Percentiles rank a stretch among this genome's conserved stretches.
These are phyloP conservation scores for Chiridota heheva DNA, from an alignment of 35 echinoderm and acorn worm species.

Conservation along the genomic window DNA sequence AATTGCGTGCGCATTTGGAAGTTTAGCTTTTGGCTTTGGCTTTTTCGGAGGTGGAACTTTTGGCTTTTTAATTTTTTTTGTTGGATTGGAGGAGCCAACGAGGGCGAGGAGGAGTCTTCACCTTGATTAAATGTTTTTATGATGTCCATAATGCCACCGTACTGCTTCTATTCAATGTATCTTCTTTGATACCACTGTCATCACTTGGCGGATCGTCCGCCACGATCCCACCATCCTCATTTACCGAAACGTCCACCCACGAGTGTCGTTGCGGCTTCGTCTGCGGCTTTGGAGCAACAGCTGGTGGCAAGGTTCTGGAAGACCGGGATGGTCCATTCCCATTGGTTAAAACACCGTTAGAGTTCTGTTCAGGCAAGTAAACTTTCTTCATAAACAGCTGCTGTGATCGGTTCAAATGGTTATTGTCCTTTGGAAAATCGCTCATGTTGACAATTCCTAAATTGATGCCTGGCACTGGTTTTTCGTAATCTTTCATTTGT, in stretches of 20 bases:
- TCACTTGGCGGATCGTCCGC: constrained; percentile 34
- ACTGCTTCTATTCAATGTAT: not conserved
- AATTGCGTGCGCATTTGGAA: not conserved
- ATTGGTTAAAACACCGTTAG: not conserved
- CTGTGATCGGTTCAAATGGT: not conserved
- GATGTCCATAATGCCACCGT: constrained; percentile 13
- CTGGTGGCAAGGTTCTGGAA: not conserved
- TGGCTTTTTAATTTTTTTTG: constrained; percentile 27
- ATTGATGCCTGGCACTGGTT: constrained; percentile 65
- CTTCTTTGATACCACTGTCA: constrained; percentile 44
- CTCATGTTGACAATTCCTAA: constrained; percentile 11
- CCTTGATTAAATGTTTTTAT: not conserved
- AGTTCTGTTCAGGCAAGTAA: not conserved
- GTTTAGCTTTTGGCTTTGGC: constrained; percentile 23
- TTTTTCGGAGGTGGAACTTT: constrained; percentile 10
- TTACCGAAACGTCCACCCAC: not conserved
- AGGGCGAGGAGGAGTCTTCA: constrained; percentile 18
- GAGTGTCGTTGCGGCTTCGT: constrained; percentile 23
- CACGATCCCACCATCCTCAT: no score
- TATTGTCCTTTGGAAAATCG: constrained; percentile 46
- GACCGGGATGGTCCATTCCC: not conserved
- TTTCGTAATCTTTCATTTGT: no score
- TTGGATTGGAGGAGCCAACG: constrained; percentile 1
- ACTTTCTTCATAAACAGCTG: not conserved
- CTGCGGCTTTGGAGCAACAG: constrained; percentile 1